Percentiles rank a stretch among this genome's conserved stretches.
Conservation (phyloP, 2,113 vertebrate species). For the Menidia beryllina region DNA sequence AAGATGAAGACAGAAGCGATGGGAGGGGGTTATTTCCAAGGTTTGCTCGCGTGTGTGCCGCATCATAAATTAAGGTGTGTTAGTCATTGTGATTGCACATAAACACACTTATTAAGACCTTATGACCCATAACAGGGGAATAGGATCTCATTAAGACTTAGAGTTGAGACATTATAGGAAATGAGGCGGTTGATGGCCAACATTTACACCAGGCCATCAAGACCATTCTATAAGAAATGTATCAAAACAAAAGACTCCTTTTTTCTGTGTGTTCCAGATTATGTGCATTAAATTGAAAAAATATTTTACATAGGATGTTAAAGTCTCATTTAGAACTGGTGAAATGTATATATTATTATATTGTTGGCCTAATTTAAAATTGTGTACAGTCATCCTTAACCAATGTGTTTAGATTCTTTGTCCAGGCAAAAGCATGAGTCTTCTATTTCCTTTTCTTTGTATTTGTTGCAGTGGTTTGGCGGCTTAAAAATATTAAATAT, state of each 20-base stretch:
- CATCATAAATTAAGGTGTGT: background rate
- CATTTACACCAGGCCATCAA: background rate
- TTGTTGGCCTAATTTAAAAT: too few relatives aligned
- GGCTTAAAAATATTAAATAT: background rate
- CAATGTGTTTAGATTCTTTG: background rate
- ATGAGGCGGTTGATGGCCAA: background rate
- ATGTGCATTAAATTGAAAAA: background rate
- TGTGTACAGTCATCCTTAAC: too few relatives aligned
- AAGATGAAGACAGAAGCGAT: constrained; percentile 8
- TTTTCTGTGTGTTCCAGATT: too few relatives aligned
- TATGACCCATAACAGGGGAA: too few relatives aligned
- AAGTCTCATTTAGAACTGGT: background rate
- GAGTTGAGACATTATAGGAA: too few relatives aligned
- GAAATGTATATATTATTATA: background rate
- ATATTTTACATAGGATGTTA: background rate
- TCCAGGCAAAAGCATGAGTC: background rate
- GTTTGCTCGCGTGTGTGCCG: constrained; percentile 10
- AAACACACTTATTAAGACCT: too few relatives aligned
- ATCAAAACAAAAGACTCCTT: too few relatives aligned
- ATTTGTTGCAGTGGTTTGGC: background rate
- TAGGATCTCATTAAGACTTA: background rate
- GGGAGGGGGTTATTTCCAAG: background rate
- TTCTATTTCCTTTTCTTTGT: background rate
- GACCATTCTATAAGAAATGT: too few relatives aligned
- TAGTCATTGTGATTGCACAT: background rate